A percentile compares a stretch with the other conserved stretches of the same genome.
Evolutionary conservation across 2,113 vertebrate genomes (phyloP).

Genomic region (Brachionichthys hirsutus): DNA sequence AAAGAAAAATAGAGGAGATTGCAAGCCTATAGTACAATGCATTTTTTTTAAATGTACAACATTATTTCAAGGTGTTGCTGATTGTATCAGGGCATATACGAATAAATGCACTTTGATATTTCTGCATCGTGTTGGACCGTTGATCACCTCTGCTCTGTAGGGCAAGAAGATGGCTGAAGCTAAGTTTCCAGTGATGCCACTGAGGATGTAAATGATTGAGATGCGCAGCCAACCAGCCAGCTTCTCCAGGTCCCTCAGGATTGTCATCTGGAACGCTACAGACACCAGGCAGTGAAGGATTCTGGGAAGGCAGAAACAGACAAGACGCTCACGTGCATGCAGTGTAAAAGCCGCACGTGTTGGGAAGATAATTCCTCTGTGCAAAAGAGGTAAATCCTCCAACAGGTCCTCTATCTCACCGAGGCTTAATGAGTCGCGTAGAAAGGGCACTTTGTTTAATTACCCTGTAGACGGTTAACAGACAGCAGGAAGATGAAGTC

Average conservation of each 20-base stretch:
- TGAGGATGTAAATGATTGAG: conserved; percentile 97
- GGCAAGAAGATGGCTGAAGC: conserved; percentile 97
- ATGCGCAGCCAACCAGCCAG: conserved; percentile 98
- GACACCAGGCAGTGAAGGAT: conserved; percentile 98
- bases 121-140: not conserved
- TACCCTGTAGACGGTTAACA: conserved; percentile 53
- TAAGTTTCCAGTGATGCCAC: conserved; percentile 95
- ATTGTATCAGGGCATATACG: too few relatives aligned
- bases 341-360: conserved; percentile 43
- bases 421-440: conserved; percentile 54
- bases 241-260: conserved; percentile 95
- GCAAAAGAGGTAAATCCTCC: conserved; percentile 34
- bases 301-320: conserved; percentile 73
- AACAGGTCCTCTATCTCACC: conserved; percentile 41
- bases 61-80: not conserved
- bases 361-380: conserved; percentile 44
- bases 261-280: conserved; percentile 97
- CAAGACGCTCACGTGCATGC: conserved; percentile 13
- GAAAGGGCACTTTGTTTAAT: conserved; percentile 68
- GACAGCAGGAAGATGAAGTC: conserved; percentile 37
- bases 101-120: not conserved
- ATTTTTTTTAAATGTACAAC: not conserved
- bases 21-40: not conserved
- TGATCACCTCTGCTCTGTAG: conserved; percentile 93
- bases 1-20: conserved; percentile 15